A percentile compares a stretch with the other conserved stretches of the same genome.
These are phyloP conservation scores for Malaclemys terrapin DNA, from an alignment of 2,113 vertebrate species.

Conservation along the genomic window DNA sequence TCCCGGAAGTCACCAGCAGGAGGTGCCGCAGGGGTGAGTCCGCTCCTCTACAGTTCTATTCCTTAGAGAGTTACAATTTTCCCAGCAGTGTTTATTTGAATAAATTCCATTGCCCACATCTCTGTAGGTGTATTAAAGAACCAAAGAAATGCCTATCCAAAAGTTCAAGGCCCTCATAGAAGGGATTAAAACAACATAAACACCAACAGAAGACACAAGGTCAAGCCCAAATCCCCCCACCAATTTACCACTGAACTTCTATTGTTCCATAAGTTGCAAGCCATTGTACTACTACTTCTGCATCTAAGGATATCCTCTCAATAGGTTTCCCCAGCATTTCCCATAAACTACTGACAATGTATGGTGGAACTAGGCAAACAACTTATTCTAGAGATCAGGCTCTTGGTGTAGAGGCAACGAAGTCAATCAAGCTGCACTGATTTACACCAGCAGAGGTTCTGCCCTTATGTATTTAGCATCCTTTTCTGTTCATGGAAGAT, in stretches of 20 bases:
- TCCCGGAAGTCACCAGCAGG: too few species aligned
- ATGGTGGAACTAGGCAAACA: background rate
- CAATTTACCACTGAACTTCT: background rate
- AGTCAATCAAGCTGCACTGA: background rate
- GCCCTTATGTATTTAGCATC: background rate
- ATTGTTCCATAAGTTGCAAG: background rate
- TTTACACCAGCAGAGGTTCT: background rate
- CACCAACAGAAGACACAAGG: background rate
- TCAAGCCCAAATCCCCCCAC: background rate
- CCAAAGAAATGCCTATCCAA: background rate
- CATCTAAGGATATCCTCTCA: background rate
- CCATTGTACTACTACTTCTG: background rate
- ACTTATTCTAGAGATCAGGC: background rate
- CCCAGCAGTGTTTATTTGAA: background rate
- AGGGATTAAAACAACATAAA: background rate
- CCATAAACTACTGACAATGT: background rate
- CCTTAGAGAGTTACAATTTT: background rate
- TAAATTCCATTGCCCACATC: background rate
- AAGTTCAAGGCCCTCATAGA: background rate
- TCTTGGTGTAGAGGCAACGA: background rate
- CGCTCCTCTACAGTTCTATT: background rate
- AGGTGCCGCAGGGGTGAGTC: too few species aligned
- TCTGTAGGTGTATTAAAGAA: background rate
- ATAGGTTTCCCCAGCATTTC: background rate
- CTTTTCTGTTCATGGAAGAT: background rate